Percentiles rank a stretch among this genome's conserved stretches.
These are phyloP conservation scores for Physocephala rufipes DNA, from an alignment of 2,888 invertebrate species.

Conservation along the genomic window DNA sequence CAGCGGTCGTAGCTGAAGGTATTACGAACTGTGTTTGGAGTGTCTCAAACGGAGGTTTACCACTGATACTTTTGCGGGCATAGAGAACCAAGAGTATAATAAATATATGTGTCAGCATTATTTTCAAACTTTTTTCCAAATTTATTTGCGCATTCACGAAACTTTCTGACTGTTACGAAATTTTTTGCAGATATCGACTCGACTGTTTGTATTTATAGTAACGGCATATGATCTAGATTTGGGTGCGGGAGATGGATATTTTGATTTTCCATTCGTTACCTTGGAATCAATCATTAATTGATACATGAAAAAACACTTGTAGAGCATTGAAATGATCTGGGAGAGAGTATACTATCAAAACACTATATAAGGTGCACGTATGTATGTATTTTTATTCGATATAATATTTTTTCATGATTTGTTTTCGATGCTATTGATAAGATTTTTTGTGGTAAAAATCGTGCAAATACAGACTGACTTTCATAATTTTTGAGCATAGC, in stretches of 20 bases:
- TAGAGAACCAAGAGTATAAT: slow-evolving; percentile 8
- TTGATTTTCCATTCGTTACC: neutral
- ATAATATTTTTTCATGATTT: neutral
- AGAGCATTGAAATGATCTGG: neutral
- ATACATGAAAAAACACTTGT: slow-evolving; percentile 33
- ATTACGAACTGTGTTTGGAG: neutral
- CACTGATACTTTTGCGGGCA: neutral
- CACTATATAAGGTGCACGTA: neutral
- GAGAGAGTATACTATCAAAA: neutral
- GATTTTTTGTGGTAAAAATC: no score
- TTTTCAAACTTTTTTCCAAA: neutral
- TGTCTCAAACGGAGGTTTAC: neutral
- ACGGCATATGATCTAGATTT: no score
- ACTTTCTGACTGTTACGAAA: neutral
- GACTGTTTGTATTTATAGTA: neutral
- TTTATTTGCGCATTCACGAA: neutral
- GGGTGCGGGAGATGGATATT: no score
- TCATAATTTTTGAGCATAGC: no score
- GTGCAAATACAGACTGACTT: no score
- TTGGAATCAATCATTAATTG: slow-evolving; percentile 10
- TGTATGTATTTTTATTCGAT: neutral
- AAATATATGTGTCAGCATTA: slow-evolving; percentile 3
- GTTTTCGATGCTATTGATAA: neutral
- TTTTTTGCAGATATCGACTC: no score
- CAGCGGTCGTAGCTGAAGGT: neutral